A percentile compares a stretch with the other conserved stretches of the same genome.
Conservation (phyloP, 2,113 vertebrate genomes). For the Muntiacus muntjak region DNA sequence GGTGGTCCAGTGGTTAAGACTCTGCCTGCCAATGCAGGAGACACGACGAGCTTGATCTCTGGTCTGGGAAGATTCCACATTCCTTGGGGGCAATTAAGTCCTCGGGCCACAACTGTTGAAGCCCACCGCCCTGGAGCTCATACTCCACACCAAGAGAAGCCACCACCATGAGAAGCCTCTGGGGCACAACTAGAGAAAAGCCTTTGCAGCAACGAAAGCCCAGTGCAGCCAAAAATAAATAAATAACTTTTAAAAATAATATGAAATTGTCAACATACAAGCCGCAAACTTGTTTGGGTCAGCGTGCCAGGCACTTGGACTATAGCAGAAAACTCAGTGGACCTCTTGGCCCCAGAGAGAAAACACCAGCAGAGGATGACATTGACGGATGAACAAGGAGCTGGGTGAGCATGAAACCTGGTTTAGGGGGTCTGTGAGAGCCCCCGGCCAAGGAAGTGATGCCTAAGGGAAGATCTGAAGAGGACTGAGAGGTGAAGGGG, state of each 20-base stretch:
- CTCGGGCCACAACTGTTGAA: background rate
- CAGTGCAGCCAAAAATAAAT: background rate
- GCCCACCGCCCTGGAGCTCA: background rate
- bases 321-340: background rate
- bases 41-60: background rate
- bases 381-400: background rate
- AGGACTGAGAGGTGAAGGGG: background rate
- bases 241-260: background rate
- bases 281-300: background rate
- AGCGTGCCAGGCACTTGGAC: background rate
- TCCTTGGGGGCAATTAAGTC: background rate
- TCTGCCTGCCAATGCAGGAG: background rate
- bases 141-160: background rate
- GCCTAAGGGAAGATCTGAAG: background rate
- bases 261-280: background rate
- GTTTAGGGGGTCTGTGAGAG: too few species aligned
- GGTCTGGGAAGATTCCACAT: background rate
- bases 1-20: background rate
- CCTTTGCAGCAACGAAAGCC: background rate
- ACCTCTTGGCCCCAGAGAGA: background rate
- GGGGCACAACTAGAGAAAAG: background rate
- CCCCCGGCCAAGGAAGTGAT: background rate
- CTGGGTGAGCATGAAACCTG: background rate
- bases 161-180: background rate
- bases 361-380: background rate